A percentile compares a stretch with the other conserved stretches of the same genome.
Evolutionary conservation across 2,888 invertebrate species (phyloP).

Genomic region (Villa cingulata): DNA sequence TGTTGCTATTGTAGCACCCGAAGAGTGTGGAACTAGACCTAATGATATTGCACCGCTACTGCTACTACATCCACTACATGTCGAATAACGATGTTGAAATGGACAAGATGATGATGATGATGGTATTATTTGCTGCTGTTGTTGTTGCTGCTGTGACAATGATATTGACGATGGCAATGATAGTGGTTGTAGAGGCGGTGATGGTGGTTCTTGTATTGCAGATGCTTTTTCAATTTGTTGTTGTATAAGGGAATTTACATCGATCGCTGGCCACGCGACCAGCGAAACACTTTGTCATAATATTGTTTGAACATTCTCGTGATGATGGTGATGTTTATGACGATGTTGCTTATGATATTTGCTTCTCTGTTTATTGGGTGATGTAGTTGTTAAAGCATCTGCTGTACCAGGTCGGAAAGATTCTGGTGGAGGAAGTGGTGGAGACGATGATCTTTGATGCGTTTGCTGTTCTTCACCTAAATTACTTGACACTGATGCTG

Average conservation of each 20-base stretch:
- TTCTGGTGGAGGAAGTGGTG: too few species aligned
- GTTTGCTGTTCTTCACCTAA: neutral
- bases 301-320: constrained; percentile 24
- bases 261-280: constrained; percentile 38
- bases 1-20: constrained; percentile 2
- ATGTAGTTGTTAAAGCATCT: neutral
- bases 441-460: neutral
- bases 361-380: neutral
- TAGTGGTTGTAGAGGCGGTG: neutral
- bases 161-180: neutral
- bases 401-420: neutral
- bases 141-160: neutral
- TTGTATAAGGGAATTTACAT: constrained; percentile 33
- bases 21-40: neutral
- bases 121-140: neutral
- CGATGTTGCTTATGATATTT: constrained; percentile 2
- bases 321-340: constrained; percentile 26
- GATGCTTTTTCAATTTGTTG: constrained; percentile 33
- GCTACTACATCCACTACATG: constrained; percentile 1
- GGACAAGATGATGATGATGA: neutral
- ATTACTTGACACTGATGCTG: constrained; percentile 1
- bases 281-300: constrained; percentile 39
- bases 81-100: neutral
- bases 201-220: constrained; percentile 26
- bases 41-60: constrained; percentile 1